Evolutionary conservation across 2,113 vertebrate genomes (phyloP).

Genomic region (Cebus imitator): DNA sequence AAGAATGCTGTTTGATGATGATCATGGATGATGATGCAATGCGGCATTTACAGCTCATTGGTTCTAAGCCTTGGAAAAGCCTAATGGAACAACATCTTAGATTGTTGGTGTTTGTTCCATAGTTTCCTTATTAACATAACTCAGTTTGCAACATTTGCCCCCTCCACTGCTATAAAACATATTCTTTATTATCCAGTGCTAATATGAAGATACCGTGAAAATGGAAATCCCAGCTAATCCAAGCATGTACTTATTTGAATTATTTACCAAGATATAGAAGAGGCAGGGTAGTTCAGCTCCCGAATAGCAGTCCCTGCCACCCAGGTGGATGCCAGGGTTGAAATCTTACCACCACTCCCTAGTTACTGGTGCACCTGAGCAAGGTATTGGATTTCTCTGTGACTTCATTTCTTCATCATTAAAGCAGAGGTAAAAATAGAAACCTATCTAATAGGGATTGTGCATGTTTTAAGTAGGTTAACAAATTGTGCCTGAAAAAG

Average conservation of each 20-base stretch:
- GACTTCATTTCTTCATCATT: background rate
- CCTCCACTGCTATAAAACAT: background rate
- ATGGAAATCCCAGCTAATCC: background rate
- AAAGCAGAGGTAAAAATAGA: background rate
- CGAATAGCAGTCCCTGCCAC: accelerated
- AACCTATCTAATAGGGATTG: background rate
- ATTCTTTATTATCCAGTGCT: background rate
- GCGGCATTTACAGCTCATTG: background rate
- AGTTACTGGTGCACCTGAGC: background rate
- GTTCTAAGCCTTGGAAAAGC: background rate
- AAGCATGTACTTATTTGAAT: background rate
- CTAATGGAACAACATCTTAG: background rate
- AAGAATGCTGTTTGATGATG: background rate
- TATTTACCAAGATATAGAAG: background rate
- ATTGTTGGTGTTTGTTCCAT: accelerated
- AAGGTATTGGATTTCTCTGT: background rate
- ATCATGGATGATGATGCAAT: background rate
- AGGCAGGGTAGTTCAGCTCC: accelerated
- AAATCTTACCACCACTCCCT: background rate
- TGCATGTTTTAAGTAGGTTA: background rate
- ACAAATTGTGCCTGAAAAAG: background rate
- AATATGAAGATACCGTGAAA: background rate
- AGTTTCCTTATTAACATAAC: background rate
- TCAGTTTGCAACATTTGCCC: too few relatives aligned
- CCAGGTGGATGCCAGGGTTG: background rate